A percentile compares a stretch with the other conserved stretches of the same genome.
phyloP scores from a whole-genome alignment of 2,113 vertebrate genomes.

The Motacilla tschutschensis region DNA sequence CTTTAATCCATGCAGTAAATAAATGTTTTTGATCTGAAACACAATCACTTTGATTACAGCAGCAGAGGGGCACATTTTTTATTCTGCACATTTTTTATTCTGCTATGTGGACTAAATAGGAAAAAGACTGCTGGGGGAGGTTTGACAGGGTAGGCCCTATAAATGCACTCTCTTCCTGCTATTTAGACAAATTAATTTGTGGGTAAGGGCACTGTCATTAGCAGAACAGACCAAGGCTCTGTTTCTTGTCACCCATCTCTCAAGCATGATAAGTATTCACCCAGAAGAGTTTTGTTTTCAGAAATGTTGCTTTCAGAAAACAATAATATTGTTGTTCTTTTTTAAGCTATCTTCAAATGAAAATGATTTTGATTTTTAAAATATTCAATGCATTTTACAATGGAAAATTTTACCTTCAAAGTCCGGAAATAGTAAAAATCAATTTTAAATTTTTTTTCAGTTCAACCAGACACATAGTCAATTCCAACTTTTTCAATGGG shows the following conservation, averaged over 20 bases:
- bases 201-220: background rate
- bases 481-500: background rate
- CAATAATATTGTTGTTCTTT: background rate
- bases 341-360: background rate
- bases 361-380: background rate
- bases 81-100: background rate
- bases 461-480: background rate
- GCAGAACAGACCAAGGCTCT: background rate
- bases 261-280: background rate
- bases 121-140: background rate
- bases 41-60: background rate
- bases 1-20: slow-evolving; percentile 40
- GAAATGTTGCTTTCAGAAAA: background rate
- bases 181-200: background rate
- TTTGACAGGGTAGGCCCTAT: background rate
- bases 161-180: background rate
- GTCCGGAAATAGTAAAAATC: background rate
- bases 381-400: background rate
- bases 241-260: background rate
- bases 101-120: background rate
- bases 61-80: background rate
- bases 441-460: background rate
- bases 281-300: background rate
- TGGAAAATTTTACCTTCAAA: background rate
- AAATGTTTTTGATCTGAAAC: slow-evolving; percentile 21